Conservation (phyloP, 2,113 vertebrate species). For the Polypterus bichir region DNA sequence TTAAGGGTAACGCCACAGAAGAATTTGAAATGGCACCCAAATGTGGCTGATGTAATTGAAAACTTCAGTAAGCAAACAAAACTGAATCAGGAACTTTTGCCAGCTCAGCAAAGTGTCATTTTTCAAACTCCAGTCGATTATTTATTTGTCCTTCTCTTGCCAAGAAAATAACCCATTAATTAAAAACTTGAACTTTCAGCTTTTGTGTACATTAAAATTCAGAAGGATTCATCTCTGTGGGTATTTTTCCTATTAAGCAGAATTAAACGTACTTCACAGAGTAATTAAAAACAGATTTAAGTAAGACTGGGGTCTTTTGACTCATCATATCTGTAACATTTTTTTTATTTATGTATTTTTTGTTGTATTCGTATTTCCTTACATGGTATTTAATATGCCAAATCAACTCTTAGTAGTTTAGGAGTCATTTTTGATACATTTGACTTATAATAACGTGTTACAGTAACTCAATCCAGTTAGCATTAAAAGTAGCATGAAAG, state of each 20-base stretch:
- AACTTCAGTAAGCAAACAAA: conserved; percentile 16
- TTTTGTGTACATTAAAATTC: background rate
- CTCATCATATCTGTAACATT: background rate
- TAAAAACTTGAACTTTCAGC: conserved; percentile 5
- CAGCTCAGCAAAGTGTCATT: conserved; percentile 22
- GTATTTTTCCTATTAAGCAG: background rate
- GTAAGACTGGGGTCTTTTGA: too few species aligned
- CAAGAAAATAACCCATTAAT: conserved; percentile 29
- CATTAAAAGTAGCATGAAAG: too few species aligned
- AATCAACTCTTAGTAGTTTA: too few species aligned
- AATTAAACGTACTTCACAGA: background rate
- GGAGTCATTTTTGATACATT: too few species aligned
- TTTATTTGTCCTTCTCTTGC: conserved; percentile 23
- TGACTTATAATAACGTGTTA: too few species aligned
- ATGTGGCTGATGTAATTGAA: conserved; percentile 24
- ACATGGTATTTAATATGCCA: too few species aligned
- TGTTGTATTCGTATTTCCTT: background rate
- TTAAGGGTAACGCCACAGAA: background rate
- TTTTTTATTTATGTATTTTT: background rate
- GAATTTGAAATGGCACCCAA: background rate
- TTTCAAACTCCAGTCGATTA: conserved; percentile 24
- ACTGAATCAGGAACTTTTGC: conserved; percentile 28
- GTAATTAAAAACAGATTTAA: conserved; percentile 1
- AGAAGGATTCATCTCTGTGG: background rate
- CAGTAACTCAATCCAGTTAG: too few species aligned